These are phyloP conservation scores for Stenoptilia bipunctidactyla DNA, from an alignment of 2,888 invertebrate species.

Conservation along the genomic window DNA sequence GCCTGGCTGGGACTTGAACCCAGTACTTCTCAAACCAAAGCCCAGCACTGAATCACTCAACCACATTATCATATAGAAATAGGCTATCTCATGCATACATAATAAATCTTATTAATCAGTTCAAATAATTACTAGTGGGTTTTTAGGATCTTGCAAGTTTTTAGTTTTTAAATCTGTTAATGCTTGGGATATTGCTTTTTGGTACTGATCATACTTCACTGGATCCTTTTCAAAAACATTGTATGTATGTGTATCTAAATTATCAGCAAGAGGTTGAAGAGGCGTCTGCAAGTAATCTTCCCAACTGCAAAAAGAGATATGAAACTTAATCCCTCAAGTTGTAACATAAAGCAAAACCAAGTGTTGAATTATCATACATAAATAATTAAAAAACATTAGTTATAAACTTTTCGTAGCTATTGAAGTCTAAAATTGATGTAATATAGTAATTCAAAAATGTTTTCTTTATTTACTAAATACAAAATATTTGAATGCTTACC, in stretches of 20 bases:
- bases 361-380: no score
- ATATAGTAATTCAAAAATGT: no score
- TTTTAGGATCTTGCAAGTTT: not conserved
- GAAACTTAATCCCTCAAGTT: no score
- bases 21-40: no score
- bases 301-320: constrained; percentile 71
- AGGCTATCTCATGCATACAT: not conserved
- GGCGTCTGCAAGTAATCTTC: constrained; percentile 94
- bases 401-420: no score
- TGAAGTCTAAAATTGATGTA: no score
- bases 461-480: no score
- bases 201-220: constrained; percentile 91
- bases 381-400: no score
- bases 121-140: not conserved
- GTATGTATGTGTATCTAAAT: constrained; percentile 95
- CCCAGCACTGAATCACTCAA: no score
- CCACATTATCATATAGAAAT: no score
- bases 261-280: constrained; percentile 94
- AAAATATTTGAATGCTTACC: constrained; percentile 43
- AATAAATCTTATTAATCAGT: not conserved
- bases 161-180: constrained; percentile 69
- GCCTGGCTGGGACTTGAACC: no score
- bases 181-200: constrained; percentile 83
- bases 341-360: no score
- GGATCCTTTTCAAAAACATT: constrained; percentile 99